Conservation (phyloP, 2,888 invertebrate genomes). For the Heliconius ethilla region DNA sequence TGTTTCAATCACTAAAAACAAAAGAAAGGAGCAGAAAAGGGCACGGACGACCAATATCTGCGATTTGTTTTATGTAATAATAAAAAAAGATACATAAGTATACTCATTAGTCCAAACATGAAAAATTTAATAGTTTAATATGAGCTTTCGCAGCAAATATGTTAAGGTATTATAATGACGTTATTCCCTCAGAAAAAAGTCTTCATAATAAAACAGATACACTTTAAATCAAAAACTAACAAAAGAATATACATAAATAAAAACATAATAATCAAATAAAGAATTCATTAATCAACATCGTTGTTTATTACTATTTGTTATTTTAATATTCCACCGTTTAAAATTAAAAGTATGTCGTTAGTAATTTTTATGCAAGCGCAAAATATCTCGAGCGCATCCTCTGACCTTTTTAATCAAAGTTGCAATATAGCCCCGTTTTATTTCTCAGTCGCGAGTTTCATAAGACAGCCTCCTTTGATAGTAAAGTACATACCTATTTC, state of each 20-base stretch:
- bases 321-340: conserved; percentile 48
- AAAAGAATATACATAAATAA: background rate
- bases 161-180: too few species aligned
- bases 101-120: too few species aligned
- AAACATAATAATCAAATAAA: background rate
- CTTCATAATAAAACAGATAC: background rate
- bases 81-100: too few species aligned
- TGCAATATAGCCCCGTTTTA: conserved; percentile 44
- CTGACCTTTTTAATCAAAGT: conserved; percentile 44
- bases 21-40: too few species aligned
- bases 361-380: conserved; percentile 39
- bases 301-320: conserved; percentile 45
- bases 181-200: background rate
- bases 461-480: conserved; percentile 57
- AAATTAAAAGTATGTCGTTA: conserved; percentile 47
- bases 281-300: background rate
- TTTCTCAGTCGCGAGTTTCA: conserved; percentile 43
- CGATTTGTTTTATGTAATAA: too few species aligned
- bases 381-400: conserved; percentile 35
- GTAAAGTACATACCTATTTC: conserved; percentile 54
- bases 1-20: too few species aligned
- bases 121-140: too few species aligned
- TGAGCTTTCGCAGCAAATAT: too few species aligned
- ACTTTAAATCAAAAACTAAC: background rate
- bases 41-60: too few species aligned